A percentile compares a stretch with the other conserved stretches of the same genome.
Evolutionary conservation across 2,113 vertebrate species (phyloP).

Genomic region (Cryptomyrus ogoouensis): DNA sequence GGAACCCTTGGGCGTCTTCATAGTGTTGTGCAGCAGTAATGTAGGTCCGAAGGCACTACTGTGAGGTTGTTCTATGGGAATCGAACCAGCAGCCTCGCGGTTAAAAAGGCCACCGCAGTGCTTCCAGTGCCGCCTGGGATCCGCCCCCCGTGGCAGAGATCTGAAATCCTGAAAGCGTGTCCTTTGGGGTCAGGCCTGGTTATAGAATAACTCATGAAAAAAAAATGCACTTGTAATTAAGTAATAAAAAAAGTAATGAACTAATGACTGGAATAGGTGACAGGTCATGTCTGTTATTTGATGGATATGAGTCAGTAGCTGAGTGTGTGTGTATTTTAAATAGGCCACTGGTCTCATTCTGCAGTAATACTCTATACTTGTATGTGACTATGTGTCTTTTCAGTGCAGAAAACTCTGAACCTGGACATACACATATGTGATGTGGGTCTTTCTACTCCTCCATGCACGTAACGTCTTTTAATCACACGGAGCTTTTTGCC

Average conservation of each 20-base stretch:
- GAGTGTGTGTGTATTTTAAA: not conserved
- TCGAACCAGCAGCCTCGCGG: not conserved
- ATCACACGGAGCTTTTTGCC: not conserved
- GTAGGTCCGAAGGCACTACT: not conserved
- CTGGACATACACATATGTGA: not conserved
- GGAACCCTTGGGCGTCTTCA: not conserved
- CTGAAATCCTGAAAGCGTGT: not conserved
- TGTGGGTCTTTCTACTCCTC: not conserved
- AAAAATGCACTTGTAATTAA: not conserved
- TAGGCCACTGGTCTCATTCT: not conserved
- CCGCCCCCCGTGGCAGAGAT: not conserved
- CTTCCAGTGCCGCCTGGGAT: not conserved
- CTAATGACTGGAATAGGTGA: not conserved
- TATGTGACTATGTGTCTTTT: not conserved
- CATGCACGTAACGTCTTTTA: not conserved
- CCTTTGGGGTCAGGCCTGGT: not conserved
- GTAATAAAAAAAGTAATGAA: not conserved
- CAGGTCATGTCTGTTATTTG: not conserved
- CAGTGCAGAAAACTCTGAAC: not conserved
- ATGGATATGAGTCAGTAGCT: not conserved
- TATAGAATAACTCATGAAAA: not conserved
- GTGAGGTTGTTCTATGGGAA: not conserved
- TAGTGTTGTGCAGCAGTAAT: not conserved
- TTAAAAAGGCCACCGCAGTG: not conserved
- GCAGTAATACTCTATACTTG: not conserved